These are phyloP conservation scores for Megaceryle alcyon DNA, from an alignment of 2,797 vertebrate genomes.

Conservation along the genomic window DNA sequence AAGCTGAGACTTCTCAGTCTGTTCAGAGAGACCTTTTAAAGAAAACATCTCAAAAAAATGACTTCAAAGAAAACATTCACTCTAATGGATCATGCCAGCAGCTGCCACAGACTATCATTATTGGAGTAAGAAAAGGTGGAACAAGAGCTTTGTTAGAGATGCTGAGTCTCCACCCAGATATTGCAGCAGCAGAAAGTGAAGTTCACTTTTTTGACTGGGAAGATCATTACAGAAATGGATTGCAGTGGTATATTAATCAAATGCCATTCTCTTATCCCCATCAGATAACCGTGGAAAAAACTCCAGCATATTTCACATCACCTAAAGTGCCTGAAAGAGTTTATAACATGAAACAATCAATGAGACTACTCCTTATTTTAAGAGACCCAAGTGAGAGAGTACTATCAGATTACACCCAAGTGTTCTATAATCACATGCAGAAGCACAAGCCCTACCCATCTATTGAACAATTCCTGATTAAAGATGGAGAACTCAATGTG, in stretches of 20 bases:
- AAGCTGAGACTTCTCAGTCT: slow-evolving; percentile 32
- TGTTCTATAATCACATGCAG: slow-evolving; percentile 94
- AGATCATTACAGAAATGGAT: slow-evolving; percentile 88
- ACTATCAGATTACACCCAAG: slow-evolving; percentile 98
- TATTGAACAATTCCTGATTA: slow-evolving; percentile 90
- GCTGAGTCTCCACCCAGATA: slow-evolving; percentile 90
- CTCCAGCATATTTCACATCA: slow-evolving; percentile 95
- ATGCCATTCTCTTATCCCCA: slow-evolving; percentile 89
- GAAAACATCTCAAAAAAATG: slow-evolving; percentile 30
- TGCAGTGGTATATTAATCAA: slow-evolving; percentile 92
- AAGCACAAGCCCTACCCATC: slow-evolving; percentile 91
- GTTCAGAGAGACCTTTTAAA: slow-evolving; percentile 58
- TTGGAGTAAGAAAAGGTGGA: slow-evolving; percentile 96
- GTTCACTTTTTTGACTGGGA: slow-evolving; percentile 99
- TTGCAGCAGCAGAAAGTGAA: slow-evolving; percentile 91
- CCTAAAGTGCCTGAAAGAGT: slow-evolving; percentile 89
- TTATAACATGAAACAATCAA: slow-evolving; percentile 85
- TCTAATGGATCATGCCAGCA: slow-evolving; percentile 84
- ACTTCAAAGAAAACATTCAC: slow-evolving; percentile 66
- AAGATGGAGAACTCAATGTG: slow-evolving; percentile 87
- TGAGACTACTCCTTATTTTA: slow-evolving; percentile 93
- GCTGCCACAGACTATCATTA: slow-evolving; percentile 92
- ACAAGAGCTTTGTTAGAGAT: slow-evolving; percentile 95
- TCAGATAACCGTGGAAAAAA: slow-evolving; percentile 95
- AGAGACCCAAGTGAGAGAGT: slow-evolving; percentile 94